Conservation (phyloP, 1,140 invertebrate genomes). For the Lordiphosa clarofinis region DNA sequence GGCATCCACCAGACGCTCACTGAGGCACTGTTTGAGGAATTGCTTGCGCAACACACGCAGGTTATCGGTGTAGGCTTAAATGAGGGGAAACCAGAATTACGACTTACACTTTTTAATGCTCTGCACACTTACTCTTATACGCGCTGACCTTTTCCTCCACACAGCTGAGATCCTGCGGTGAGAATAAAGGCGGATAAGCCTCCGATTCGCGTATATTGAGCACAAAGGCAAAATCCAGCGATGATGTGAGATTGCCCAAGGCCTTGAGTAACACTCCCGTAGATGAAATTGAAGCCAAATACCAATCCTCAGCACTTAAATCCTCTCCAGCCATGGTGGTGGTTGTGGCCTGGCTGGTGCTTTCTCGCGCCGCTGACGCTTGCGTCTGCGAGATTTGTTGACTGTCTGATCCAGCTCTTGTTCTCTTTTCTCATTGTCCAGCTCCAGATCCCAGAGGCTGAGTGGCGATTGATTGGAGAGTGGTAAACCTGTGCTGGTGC, state of each 20-base stretch:
- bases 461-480: constrained; percentile 51
- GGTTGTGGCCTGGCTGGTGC: constrained; percentile 7
- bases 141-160: constrained; percentile 78
- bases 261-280: constrained; percentile 72
- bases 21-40: constrained; percentile 79
- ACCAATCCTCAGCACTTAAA: constrained; percentile 49
- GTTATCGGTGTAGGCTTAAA: constrained; percentile 66
- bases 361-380: constrained; percentile 33
- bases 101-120: background rate
- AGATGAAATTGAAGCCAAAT: constrained; percentile 74
- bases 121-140: constrained; percentile 60
- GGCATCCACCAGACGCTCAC: constrained; percentile 60
- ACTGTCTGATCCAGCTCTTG: constrained; percentile 11
- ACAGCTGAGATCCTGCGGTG: constrained; percentile 73
- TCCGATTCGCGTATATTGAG: constrained; percentile 79
- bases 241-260: constrained; percentile 52
- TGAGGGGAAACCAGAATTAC: background rate
- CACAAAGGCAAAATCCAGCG: constrained; percentile 76
- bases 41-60: constrained; percentile 69
- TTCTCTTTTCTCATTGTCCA: constrained; percentile 72
- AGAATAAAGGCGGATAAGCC: constrained; percentile 72
- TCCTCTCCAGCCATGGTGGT: constrained; percentile 38
- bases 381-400: constrained; percentile 19
- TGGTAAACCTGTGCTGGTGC: constrained; percentile 44
- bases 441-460: constrained; percentile 75